Base-by-base conservation (phyloP, 2,888 invertebrate genomes). In the Andricus curvator region DNA sequence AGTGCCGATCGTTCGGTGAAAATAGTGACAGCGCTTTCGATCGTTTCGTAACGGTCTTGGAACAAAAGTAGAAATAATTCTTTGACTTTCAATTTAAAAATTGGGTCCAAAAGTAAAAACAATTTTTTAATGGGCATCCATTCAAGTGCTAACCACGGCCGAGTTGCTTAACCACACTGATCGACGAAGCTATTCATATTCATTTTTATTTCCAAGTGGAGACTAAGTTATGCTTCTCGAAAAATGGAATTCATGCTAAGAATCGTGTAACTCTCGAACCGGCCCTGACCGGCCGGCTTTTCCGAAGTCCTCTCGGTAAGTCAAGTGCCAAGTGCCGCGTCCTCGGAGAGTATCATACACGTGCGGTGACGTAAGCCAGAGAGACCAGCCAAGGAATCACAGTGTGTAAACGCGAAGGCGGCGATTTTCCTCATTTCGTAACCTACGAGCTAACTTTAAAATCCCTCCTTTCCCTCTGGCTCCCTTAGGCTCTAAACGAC, bases 11-110 rank as follows among this genome's bases (percentile, higher is more conserved):
- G 79, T 51, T 66, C 82, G 84, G 82, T 83, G 86, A 86, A 86
- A 86, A 86, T 84, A 84, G 81, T 77, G 83, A 82, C 82, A 83
- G 80, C 82, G 84, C 83, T 85, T 86, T 84, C 84, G 84, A 84
- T 80, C 83, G 84, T 87, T 86, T 87, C 85, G 87, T 85, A 87
- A 87, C 83, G 56, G 56, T 33, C 37, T 33, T 20, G 22, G 33
- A 74, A 60, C 56, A 56, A 74, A 74, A 74, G 51, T 74, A 33
- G 56, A 56, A 74, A 60, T 70, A 29, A 48, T 25, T 48, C 29
- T n/a, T 4, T 29, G 33, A 74, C 51, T 74, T 56, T 74, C 51
- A 4, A 60, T 60, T 3, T 22, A 22, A 60, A 22, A 60, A 22
- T 60, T 22, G 2, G 1, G 13, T 5, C 17, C 17, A 48, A 17